Conservation (phyloP, 2,797 vertebrate genomes). For the Spinus olivaceus region DNA sequence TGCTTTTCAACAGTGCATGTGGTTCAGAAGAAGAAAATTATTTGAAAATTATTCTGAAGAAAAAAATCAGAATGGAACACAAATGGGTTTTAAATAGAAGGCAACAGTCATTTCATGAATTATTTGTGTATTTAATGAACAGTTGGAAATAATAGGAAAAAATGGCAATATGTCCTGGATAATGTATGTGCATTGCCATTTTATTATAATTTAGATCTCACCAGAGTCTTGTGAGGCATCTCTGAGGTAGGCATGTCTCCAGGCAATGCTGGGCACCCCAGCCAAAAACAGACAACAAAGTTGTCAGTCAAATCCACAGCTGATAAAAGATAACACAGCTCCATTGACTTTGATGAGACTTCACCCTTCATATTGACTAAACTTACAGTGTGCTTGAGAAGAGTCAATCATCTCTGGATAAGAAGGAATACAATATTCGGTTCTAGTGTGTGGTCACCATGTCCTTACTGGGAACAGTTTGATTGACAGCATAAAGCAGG, state of each 20-base stretch:
- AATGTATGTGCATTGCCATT: background rate
- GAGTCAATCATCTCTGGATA: background rate
- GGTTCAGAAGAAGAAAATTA: background rate
- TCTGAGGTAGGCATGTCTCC: background rate
- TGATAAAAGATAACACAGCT: background rate
- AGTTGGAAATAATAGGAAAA: background rate
- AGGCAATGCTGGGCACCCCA: background rate
- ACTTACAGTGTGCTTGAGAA: background rate
- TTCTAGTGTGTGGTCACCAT: background rate
- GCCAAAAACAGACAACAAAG: background rate
- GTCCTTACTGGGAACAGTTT: background rate
- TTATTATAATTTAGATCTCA: background rate
- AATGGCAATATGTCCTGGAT: background rate
- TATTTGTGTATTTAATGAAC: background rate
- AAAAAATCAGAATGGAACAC: background rate
- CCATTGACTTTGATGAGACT: background rate
- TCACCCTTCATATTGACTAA: background rate
- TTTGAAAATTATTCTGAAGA: background rate
- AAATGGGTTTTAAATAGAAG: background rate
- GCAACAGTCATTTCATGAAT: background rate
- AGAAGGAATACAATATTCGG: background rate
- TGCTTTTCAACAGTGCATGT: background rate
- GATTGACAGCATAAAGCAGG: background rate
- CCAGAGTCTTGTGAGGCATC: background rate
- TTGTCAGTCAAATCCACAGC: background rate